phyloP scores from a whole-genome alignment of 2,797 vertebrate genomes.

The Benthosema pterotum region DNA sequence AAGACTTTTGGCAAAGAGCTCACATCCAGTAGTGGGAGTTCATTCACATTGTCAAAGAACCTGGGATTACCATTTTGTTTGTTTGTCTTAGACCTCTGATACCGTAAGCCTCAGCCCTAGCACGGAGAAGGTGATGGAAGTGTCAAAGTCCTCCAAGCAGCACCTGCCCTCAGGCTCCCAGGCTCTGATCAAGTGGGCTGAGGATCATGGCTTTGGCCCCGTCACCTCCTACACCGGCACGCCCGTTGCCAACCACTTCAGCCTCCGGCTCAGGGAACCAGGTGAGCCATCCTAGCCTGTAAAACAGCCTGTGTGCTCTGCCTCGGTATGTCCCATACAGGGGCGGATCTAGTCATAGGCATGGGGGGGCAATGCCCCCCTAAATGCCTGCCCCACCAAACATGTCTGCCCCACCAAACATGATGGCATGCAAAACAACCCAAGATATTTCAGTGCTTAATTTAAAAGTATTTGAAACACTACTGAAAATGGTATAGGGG shows the following conservation, averaged over 20 bases:
- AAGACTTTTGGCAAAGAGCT: too few relatives aligned
- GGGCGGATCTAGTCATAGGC: too few relatives aligned
- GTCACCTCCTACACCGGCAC: slow-evolving; percentile 92
- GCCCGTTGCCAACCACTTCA: slow-evolving; percentile 89
- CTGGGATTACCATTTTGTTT: slow-evolving; percentile 16
- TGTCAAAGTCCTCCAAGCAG: slow-evolving; percentile 67
- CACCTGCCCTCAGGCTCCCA: slow-evolving; percentile 83
- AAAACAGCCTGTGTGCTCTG: slow-evolving; percentile 1
- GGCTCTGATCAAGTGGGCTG: slow-evolving; percentile 89
- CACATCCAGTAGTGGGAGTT: neutral
- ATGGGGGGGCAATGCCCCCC: too few relatives aligned
- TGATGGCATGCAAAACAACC: too few relatives aligned
- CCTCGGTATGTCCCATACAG: too few relatives aligned
- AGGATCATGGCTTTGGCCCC: slow-evolving; percentile 79
- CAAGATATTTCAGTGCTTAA: too few relatives aligned
- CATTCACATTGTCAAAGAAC: neutral
- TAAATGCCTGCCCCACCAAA: too few relatives aligned
- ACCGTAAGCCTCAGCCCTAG: slow-evolving; percentile 85
- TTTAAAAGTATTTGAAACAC: too few relatives aligned
- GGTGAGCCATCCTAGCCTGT: slow-evolving; percentile 72
- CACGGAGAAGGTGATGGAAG: slow-evolving; percentile 80
- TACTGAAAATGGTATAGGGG: too few relatives aligned
- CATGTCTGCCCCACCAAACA: too few relatives aligned
- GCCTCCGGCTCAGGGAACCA: slow-evolving; percentile 84
- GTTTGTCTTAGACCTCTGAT: slow-evolving; percentile 86